These are phyloP conservation scores for Echiichthys vipera DNA, from an alignment of 2,797 vertebrate genomes.

Conservation along the genomic window DNA sequence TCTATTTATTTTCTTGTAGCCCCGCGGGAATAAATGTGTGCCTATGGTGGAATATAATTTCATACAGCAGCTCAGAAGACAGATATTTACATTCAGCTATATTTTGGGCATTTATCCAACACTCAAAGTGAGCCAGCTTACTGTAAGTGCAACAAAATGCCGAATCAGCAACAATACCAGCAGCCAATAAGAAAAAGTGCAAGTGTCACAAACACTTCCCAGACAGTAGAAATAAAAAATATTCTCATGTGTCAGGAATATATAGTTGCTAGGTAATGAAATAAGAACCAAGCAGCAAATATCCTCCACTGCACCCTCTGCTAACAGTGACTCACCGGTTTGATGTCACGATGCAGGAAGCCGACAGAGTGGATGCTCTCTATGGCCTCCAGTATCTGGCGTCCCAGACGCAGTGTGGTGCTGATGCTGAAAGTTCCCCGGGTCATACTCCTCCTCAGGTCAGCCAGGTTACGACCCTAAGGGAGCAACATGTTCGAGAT, in stretches of 20 bases:
- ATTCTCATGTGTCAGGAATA: neutral
- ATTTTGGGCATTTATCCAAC: slow-evolving; percentile 29
- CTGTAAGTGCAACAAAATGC: slow-evolving; percentile 37
- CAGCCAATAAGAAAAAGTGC: slow-evolving; percentile 13
- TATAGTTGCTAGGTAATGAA: neutral
- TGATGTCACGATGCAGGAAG: slow-evolving; percentile 98
- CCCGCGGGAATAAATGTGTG: neutral
- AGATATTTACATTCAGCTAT: slow-evolving; percentile 32
- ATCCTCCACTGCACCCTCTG: neutral
- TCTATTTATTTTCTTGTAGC: slow-evolving; percentile 2
- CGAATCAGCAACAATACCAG: slow-evolving; percentile 21
- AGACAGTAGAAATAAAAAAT: slow-evolving; percentile 12
- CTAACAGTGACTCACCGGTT: slow-evolving; percentile 88
- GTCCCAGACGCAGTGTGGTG: slow-evolving; percentile 94
- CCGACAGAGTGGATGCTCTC: slow-evolving; percentile 99
- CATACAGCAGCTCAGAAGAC: slow-evolving; percentile 14
- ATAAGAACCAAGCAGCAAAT: neutral
- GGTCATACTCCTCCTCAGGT: slow-evolving; percentile 94
- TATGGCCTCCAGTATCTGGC: slow-evolving; percentile 96
- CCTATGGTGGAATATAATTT: slow-evolving; percentile 7
- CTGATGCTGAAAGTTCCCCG: slow-evolving; percentile 96
- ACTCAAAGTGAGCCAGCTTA: slow-evolving; percentile 17
- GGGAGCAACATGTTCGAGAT: neutral
- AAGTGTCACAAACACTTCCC: neutral
- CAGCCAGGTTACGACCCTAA: slow-evolving; percentile 97